phyloP scores from a whole-genome alignment of 2,888 invertebrate genomes.

The Calliopum simillimum region DNA sequence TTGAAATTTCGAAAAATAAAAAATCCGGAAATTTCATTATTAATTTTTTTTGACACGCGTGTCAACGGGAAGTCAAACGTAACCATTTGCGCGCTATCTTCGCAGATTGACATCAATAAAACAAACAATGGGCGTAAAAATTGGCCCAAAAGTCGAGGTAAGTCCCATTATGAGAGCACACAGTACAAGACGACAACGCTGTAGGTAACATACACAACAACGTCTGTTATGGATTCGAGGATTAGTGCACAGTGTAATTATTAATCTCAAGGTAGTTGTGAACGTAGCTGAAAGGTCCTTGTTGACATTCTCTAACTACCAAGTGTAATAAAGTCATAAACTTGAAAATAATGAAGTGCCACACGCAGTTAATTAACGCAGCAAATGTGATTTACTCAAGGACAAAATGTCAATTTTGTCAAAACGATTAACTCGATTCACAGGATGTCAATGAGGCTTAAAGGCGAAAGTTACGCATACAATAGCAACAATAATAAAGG shows the following conservation, averaged over 20 bases:
- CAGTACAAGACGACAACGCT: not conserved
- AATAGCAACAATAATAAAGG: constrained; percentile 7
- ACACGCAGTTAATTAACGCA: constrained; percentile 61
- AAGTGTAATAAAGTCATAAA: constrained; percentile 42
- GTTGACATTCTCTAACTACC: not conserved
- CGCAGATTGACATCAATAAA: constrained; percentile 20
- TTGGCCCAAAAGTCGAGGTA: constrained; percentile 29
- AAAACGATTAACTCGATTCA: constrained; percentile 9
- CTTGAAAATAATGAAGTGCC: constrained; percentile 58
- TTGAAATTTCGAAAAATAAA: not conserved
- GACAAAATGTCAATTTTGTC: constrained; percentile 18
- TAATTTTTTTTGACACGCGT: constrained; percentile 26
- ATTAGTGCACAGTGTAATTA: constrained; percentile 21
- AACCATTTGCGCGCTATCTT: not conserved
- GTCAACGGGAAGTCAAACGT: constrained; percentile 20
- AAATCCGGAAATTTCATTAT: constrained; percentile 17
- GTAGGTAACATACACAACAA: constrained; percentile 2
- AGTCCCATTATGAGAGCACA: not conserved
- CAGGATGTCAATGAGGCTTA: constrained; percentile 17
- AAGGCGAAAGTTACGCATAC: not conserved
- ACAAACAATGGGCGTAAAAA: constrained; percentile 31
- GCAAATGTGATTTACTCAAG: constrained; percentile 15
- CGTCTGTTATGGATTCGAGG: not conserved
- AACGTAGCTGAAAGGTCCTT: constrained; percentile 5
- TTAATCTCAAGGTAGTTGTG: constrained; percentile 25